Percentiles rank a stretch among this genome's conserved stretches.
Conservation (phyloP, 2,797 vertebrate species). For the Tarsius wallacei region DNA sequence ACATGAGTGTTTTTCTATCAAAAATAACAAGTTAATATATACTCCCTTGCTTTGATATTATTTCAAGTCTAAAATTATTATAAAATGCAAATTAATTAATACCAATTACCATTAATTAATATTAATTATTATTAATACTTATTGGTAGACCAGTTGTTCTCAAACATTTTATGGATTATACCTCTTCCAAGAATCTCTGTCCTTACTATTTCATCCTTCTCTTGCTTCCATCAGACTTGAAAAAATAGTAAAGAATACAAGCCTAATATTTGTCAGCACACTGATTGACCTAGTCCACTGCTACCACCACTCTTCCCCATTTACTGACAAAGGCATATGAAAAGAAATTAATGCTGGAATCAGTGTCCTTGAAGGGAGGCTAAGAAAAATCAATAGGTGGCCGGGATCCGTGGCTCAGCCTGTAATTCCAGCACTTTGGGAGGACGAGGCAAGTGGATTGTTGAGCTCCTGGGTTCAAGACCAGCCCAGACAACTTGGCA, state of each 20-base stretch:
- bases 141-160: not conserved
- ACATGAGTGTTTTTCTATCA: constrained; percentile 30
- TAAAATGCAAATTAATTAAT: not conserved
- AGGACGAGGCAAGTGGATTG: no score
- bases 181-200: not conserved
- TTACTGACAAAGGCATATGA: not conserved
- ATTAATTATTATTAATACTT: no score
- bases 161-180: not conserved
- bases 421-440: no score
- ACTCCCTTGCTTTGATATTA: not conserved
- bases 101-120: no score
- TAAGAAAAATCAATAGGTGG: no score
- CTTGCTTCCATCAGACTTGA: not conserved
- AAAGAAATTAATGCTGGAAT: not conserved
- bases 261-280: not conserved
- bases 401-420: no score
- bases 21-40: not conserved
- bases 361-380: not conserved
- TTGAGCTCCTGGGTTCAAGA: no score
- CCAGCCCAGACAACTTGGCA: no score
- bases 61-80: not conserved
- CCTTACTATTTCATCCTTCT: not conserved
- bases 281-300: not conserved
- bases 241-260: not conserved
- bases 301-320: not conserved